Conservation (phyloP, 2,888 invertebrate genomes). For the Amorpha juglandis region DNA sequence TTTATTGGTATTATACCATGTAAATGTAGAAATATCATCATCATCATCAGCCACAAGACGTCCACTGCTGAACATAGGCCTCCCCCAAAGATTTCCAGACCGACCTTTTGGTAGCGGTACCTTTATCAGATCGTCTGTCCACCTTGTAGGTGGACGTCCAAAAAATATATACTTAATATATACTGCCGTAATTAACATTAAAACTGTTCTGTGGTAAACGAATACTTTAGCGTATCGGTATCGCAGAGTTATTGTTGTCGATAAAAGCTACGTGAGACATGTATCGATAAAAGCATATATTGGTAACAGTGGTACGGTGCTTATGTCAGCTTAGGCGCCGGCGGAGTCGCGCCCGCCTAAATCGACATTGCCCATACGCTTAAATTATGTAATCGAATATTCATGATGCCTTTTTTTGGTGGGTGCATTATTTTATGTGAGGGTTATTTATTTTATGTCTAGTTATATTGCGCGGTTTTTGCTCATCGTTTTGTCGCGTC, state of each 20-base stretch:
- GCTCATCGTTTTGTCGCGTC: neutral
- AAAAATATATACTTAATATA: too few relatives aligned
- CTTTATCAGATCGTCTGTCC: too few relatives aligned
- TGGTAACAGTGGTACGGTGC: conserved; percentile 46
- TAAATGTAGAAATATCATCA: neutral
- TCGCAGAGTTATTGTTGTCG: conserved; percentile 14
- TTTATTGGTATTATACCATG: neutral
- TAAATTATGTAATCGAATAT: conserved; percentile 77
- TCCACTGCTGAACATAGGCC: too few relatives aligned
- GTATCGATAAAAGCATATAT: conserved; percentile 31
- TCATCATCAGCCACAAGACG: too few relatives aligned
- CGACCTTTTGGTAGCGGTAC: too few relatives aligned
- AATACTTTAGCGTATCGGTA: neutral
- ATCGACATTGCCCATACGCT: conserved; percentile 51
- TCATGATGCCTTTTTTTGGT: conserved; percentile 60
- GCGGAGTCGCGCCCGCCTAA: conserved; percentile 48
- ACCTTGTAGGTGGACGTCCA: too few relatives aligned
- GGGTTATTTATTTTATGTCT: conserved; percentile 43
- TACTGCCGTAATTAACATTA: neutral
- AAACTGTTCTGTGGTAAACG: neutral
- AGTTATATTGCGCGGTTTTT: conserved; percentile 34
- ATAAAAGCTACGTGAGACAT: conserved; percentile 6
- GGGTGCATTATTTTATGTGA: conserved; percentile 54
- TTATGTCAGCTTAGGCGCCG: conserved; percentile 60
- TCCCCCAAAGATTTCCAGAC: too few relatives aligned